Base-by-base conservation (phyloP, 2,113 vertebrate species). In the Polyodon spathula region DNA sequence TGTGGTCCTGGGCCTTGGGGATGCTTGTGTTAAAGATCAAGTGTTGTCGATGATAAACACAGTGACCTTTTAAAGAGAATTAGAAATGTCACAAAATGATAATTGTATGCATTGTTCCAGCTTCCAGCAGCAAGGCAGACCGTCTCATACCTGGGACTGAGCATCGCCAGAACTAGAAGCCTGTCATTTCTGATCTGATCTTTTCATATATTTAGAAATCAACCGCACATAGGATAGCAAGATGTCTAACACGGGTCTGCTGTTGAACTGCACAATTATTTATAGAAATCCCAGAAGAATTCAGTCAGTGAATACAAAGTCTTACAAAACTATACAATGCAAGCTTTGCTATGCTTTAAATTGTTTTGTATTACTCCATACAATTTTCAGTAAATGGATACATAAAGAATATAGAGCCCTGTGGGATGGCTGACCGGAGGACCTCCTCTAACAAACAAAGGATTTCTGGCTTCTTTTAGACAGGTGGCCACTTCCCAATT, bases 1-100 rank as follows among this genome's bases (percentile, higher is more conserved):
- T 44, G 27, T 50, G 54, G 15, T 46, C 15, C 15, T 5, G 44
- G 54, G 9, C 39, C 14, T 27, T 27, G 1, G 17, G 63, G 40
- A 55, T 39, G 42, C 65, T 37, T 52, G n/a, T 59, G 56, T 43
- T 63, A 46, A 52, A 40, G 17, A 46, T 44, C 37, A 37, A 41
- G 40, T 27, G 57, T 38, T 10, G 11, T 16, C n/a, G 58, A 56
- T 60, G 58, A 60, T 63, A 58, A 42, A 52, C 12, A 17, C 4
- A 38, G 9, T 60, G 61, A 64, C 58, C 62, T 63, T 63, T 63
- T 55, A 37, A 52, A 37, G 39, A n/a, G 44, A 60, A 16, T 27
- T 38, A 52, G 53, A 42, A 59, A 59, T 59, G 61, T 59, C 56
- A 63, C 51, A 15, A 43, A 54, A 60, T 63, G 58, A 54, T 64